A percentile compares a stretch with the other conserved stretches of the same genome.
Conservation (phyloP, 2,888 invertebrate genomes). For the Phasia obesa region DNA sequence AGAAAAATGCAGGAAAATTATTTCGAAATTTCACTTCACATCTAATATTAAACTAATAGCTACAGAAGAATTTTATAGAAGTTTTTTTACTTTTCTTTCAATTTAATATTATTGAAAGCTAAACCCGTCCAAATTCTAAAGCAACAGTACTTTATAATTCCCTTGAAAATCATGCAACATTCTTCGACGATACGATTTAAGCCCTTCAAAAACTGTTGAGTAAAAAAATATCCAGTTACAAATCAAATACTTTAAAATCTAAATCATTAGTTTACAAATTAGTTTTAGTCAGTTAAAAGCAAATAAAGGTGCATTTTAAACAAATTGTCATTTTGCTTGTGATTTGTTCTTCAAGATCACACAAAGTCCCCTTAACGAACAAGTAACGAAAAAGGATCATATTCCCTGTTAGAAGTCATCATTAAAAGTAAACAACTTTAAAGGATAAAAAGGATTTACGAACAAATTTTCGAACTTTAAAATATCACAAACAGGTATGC, state of each 20-base stretch:
- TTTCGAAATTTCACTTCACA: too few species aligned
- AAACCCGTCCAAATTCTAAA: too few species aligned
- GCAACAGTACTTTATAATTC: background rate
- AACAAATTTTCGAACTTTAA: background rate
- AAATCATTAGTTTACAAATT: slow-evolving; percentile 23
- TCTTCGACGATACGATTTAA: background rate
- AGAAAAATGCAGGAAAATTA: too few species aligned
- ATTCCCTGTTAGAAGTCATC: slow-evolving; percentile 29
- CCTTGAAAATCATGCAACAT: background rate
- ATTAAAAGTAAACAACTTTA: background rate
- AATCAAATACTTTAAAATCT: background rate
- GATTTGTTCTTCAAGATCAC: slow-evolving; percentile 25
- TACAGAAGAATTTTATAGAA: too few species aligned
- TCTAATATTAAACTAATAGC: too few species aligned
- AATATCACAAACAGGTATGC: background rate
- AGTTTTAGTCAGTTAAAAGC: background rate
- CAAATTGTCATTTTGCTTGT: slow-evolving; percentile 55
- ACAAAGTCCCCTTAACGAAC: slow-evolving; percentile 30
- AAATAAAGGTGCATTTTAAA: slow-evolving; percentile 63
- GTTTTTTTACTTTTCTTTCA: too few species aligned
- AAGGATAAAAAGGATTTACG: slow-evolving; percentile 15
- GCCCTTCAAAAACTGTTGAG: background rate
- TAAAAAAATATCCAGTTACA: slow-evolving; percentile 8
- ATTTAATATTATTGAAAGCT: too few species aligned
- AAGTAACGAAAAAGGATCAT: slow-evolving; percentile 36